A percentile compares a stretch with the other conserved stretches of the same genome.
These are phyloP conservation scores for Ashinkailepas kermadecensis DNA, from an alignment of 2,888 invertebrate species.

Conservation along the genomic window DNA sequence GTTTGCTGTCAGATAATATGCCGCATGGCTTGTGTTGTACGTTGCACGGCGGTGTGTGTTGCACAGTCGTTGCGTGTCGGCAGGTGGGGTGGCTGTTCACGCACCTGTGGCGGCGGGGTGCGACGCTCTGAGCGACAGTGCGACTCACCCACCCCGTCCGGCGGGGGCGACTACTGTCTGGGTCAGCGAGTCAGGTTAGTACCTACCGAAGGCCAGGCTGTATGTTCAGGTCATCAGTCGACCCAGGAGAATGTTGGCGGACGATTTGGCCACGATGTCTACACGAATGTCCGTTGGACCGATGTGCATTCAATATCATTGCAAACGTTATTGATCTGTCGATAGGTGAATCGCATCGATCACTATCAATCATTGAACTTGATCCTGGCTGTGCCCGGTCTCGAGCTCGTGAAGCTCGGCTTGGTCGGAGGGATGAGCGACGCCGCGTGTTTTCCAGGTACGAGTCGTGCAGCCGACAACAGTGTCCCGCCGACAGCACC, in stretches of 20 bases:
- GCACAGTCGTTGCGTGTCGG: conserved; percentile 34
- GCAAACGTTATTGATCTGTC: too few species aligned
- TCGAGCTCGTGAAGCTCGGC: too few species aligned
- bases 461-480: conserved; percentile 60
- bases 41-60: neutral
- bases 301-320: too few species aligned
- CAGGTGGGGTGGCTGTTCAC: conserved; percentile 60
- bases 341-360: too few species aligned
- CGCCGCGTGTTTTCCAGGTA: conserved; percentile 44
- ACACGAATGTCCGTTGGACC: too few species aligned
- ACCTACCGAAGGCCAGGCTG: too few species aligned
- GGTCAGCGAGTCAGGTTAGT: conserved; percentile 54
- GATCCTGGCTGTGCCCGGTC: too few species aligned
- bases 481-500: conserved; percentile 56
- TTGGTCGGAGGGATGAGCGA: neutral
- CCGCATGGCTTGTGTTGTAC: neutral
- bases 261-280: too few species aligned
- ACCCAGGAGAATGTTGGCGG: too few species aligned
- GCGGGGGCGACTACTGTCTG: conserved; percentile 64
- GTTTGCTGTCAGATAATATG: too few species aligned
- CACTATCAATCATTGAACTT: too few species aligned
- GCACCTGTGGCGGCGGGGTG: conserved; percentile 79
- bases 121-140: conserved; percentile 63
- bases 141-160: conserved; percentile 60
- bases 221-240: too few species aligned